phyloP scores from a whole-genome alignment of 2,888 invertebrate species.

The Strigamia transsilvanica region DNA sequence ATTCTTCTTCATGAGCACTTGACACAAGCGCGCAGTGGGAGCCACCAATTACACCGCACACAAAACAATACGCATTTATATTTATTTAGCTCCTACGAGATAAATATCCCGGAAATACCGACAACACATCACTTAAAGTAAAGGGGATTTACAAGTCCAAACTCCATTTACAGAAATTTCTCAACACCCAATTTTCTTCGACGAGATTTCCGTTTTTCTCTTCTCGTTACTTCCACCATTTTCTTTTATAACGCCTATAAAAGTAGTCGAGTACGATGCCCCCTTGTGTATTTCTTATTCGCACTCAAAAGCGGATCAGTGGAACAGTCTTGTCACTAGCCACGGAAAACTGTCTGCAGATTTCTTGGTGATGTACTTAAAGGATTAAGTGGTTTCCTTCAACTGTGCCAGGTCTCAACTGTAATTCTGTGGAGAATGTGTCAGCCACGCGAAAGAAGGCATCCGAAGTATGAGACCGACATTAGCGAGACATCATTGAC shows the following conservation, averaged over 20 bases:
- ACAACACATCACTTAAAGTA: neutral
- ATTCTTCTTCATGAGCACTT: constrained; percentile 7
- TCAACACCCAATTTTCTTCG: neutral
- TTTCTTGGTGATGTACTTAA: constrained; percentile 24
- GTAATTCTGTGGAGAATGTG: neutral
- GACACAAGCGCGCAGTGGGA: neutral
- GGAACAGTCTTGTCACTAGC: neutral
- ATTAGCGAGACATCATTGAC: constrained; percentile 5
- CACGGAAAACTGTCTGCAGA: neutral
- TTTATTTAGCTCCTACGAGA: neutral
- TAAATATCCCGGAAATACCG: neutral
- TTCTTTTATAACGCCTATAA: constrained; percentile 15
- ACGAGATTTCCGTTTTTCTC: neutral
- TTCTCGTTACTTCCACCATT: neutral
- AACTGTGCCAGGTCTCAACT: neutral
- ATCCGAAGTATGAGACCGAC: neutral
- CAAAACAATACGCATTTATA: neutral
- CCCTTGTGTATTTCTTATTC: neutral
- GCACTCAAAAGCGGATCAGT: constrained; percentile 1
- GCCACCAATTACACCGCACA: constrained; percentile 6
- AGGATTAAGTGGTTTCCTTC: constrained; percentile 34
- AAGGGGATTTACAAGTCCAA: neutral
- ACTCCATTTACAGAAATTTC: neutral
- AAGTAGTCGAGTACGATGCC: neutral
- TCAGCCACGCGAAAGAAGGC: neutral